Base-by-base conservation (phyloP, 2,113 vertebrate species). In the Alligator sinensis region DNA sequence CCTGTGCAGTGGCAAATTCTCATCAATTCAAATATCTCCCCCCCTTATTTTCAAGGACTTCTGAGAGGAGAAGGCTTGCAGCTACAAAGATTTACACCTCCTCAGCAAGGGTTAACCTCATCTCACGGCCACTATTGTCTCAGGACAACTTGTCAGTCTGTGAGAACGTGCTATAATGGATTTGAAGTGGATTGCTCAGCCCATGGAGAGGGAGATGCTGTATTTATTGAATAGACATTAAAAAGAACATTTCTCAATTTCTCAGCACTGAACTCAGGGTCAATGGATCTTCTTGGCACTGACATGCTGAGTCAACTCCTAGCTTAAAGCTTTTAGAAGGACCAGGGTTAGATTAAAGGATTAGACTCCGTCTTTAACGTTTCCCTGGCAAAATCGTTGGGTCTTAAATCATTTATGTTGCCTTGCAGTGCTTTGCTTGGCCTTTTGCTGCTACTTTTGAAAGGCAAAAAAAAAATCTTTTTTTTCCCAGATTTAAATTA, bases 221-320 rank as follows among this genome's bases (percentile, higher is more conserved):
- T 99, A 99, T 99, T 98, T 99, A 99, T 99, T 98, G 98, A 98
- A 98, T 98, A 98, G 98, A 98, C 98, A 99, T 99, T 99, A 99
- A 99, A 99, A 98, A 97, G 95, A 98, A 98, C 98, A 98, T 99
- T 99, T 98, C 98, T 99, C 98, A 98, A 98, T 99, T 99, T 99
- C 98, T 98, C 97, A 96, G 98, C 98, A 97, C 97, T 97, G 98
- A 98, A 98, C 98, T 98, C 97, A 97, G 98, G 98, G 99, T 99
- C 99, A 99, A 98, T 98, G 98, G 98, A 99, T 98, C 98, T 98
- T 98, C 96, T 95, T 98, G 98, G 98, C 98, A 98, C 97, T 97
- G 98, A 98, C 98, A 96, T 97, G 98, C 99, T 99, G 98, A 99
- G 98, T 99, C 99, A 99, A 98, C 98, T 97, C 95, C 96, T 97